Evolutionary conservation across 2,113 vertebrate genomes (phyloP).

Genomic region (Tachycineta bicolor): DNA sequence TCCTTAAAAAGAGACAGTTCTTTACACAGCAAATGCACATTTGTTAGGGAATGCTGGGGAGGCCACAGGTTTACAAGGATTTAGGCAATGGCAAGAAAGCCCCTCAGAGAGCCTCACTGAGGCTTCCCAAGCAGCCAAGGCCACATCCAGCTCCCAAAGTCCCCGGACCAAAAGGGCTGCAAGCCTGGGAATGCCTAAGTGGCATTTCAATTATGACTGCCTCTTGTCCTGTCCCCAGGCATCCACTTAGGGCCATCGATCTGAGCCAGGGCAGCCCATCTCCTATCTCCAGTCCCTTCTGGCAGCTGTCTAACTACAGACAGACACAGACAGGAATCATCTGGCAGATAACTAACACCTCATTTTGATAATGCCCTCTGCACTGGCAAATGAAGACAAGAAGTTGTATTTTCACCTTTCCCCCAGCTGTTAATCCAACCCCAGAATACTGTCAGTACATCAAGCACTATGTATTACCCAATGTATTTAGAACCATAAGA

Average conservation of each 20-base stretch:
- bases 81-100: neutral
- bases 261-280: neutral
- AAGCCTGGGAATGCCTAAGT: neutral
- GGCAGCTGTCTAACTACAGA: neutral
- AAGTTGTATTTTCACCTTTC: neutral
- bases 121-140: neutral
- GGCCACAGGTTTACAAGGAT: neutral
- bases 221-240: slow-evolving; percentile 20
- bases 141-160: neutral
- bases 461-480: neutral
- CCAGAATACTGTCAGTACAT: neutral
- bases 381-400: neutral
- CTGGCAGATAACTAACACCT: neutral
- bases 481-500: neutral
- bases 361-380: neutral
- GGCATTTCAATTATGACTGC: neutral
- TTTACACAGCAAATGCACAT: neutral
- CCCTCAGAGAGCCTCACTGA: neutral
- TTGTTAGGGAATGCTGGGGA: neutral
- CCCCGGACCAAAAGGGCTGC: neutral
- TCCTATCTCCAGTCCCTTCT: neutral
- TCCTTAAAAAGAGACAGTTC: neutral
- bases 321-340: neutral
- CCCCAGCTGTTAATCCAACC: neutral
- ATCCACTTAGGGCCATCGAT: neutral